phyloP scores from a whole-genome alignment of 2,888 invertebrate genomes.

The Ichneumoninae sp. region DNA sequence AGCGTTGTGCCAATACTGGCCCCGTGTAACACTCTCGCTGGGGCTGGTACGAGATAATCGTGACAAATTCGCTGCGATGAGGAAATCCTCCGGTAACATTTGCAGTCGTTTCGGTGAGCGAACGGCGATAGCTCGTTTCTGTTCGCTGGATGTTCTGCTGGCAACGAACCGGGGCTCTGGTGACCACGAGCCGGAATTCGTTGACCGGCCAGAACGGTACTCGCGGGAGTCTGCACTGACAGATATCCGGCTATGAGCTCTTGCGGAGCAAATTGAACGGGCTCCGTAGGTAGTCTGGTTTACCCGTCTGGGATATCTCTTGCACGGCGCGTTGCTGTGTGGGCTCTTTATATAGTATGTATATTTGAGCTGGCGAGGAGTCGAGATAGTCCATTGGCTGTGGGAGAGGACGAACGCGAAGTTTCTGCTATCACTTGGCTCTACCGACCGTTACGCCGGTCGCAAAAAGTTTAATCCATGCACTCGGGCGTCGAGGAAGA shows the following conservation, averaged over 20 bases:
- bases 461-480: constrained; percentile 19
- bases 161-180: background rate
- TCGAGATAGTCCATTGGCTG: constrained; percentile 8
- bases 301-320: constrained; percentile 45
- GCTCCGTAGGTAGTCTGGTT: constrained; percentile 16
- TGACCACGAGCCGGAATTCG: constrained; percentile 42
- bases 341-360: constrained; percentile 3
- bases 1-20: too few species aligned
- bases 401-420: constrained; percentile 14
- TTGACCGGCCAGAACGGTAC: constrained; percentile 48
- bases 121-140: background rate
- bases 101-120: background rate
- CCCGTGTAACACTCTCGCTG: background rate
- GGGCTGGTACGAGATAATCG: constrained; percentile 15
- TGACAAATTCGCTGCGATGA: constrained; percentile 30
- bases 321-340: background rate
- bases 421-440: constrained; percentile 35
- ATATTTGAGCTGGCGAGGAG: constrained; percentile 29
- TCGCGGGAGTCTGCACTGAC: constrained; percentile 17
- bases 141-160: background rate
- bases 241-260: constrained; percentile 16
- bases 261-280: constrained; percentile 19
- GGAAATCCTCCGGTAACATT: background rate
- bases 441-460: constrained; percentile 45
- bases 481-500: background rate